These are phyloP conservation scores for Channa argus DNA, from an alignment of 2,113 vertebrate species.

Conservation along the genomic window DNA sequence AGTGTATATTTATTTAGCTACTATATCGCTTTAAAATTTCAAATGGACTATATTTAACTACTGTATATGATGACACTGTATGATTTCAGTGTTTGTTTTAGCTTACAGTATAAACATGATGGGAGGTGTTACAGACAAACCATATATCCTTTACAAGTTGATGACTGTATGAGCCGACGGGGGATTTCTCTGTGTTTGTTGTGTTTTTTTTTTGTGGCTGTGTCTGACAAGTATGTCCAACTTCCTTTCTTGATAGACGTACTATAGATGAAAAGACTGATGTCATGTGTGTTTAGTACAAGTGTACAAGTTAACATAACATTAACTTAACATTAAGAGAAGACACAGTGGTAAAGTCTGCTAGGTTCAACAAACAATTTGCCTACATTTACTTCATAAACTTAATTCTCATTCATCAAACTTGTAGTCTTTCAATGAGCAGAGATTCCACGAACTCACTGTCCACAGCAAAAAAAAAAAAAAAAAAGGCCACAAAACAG, in stretches of 20 bases:
- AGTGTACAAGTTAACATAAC: not conserved
- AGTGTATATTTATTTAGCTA: constrained; percentile 77
- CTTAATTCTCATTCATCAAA: no score
- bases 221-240: not conserved
- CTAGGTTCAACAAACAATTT: no score
- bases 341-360: not conserved
- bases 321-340: not conserved
- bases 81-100: constrained; percentile 32
- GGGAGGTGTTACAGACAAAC: constrained; percentile 6
- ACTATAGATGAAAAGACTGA: not conserved
- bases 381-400: no score
- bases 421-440: no score
- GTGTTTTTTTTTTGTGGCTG: no score
- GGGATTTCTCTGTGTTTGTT: no score
- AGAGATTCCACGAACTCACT: no score
- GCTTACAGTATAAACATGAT: not conserved
- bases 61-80: constrained; percentile 45
- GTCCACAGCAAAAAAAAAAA: not conserved
- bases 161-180: no score
- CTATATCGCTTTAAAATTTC: constrained; percentile 59
- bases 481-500: no score
- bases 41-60: constrained; percentile 65
- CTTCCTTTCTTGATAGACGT: not conserved
- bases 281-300: no score
- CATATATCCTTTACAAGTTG: constrained; percentile 6